Base-by-base conservation (phyloP, 2,797 vertebrate genomes). In the Dermochelys coriacea region DNA sequence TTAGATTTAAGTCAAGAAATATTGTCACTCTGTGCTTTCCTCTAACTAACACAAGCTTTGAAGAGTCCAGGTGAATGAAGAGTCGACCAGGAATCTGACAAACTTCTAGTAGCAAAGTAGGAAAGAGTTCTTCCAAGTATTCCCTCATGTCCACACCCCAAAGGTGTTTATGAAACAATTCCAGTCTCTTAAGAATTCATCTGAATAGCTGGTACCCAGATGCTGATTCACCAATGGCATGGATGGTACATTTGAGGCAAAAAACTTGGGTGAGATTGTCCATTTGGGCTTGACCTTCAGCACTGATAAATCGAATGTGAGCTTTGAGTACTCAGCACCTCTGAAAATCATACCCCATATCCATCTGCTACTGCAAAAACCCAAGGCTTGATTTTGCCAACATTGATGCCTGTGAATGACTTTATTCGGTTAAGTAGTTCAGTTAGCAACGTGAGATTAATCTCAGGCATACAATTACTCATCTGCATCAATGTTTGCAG, bases 31-130 rank as follows among this genome's bases (percentile, higher is more conserved):
- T 0, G 9, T 19, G 71, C 2, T 12, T 74, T 59, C 45, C 68
- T 84, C 86, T 91, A 82, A 79, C 75, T 86, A 31, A 54, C 71
- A 25, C 31, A 57, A 41, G 86, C 90, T 68, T 95, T 96, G 47
- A 45, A 68, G 89, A 90, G 91, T 4, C 5, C 80, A 29, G 82
- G 87, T 15, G 80, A 88, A 59, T 3, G 94, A 55, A 95, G 83
- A 12, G 37, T 5, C 31, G 2, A 91, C 5, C 83, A 82, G 77
- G 75, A 83, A 80, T 50, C 23, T 52, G 84, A 52, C 55, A 4
- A 79, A 90, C 93, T 93, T 54, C 49, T 52, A 10, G 37, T 41
- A 52, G 86, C 16, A 3, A n/a, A 45, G 1, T 19, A 75, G 83
- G 86, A n/a, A 83, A 6, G 86, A 92, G n/a, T 51, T 93, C 34